Percentiles rank a stretch among this genome's conserved stretches.
Conservation (phyloP, 2,113 vertebrate species). For the Solea senegalensis region DNA sequence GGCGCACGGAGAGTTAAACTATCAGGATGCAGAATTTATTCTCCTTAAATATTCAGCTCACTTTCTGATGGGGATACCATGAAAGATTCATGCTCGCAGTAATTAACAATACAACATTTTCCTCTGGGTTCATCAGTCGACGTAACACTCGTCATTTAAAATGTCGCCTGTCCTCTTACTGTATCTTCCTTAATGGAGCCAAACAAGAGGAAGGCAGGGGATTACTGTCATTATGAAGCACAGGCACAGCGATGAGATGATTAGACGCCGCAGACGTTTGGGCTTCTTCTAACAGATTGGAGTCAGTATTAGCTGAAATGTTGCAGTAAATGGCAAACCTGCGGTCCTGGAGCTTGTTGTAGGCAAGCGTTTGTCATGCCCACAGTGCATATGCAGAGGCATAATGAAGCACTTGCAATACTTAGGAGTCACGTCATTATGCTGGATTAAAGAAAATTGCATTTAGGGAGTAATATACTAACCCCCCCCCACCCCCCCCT, state of each 20-base stretch:
- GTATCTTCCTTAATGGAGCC: conserved; percentile 18
- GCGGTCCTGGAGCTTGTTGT: not conserved
- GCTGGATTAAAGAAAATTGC: conserved; percentile 3
- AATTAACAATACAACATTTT: conserved; percentile 59
- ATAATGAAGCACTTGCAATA: not conserved
- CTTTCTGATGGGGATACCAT: conserved; percentile 19
- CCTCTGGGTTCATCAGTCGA: conserved; percentile 55
- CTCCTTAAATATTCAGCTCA: not conserved
- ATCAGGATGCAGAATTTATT: conserved; percentile 1
- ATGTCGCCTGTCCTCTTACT: conserved; percentile 37
- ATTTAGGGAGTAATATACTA: not conserved
- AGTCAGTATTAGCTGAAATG: not conserved
- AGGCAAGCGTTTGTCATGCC: conserved; percentile 5
- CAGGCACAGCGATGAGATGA: conserved; percentile 41
- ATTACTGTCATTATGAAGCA: conserved; percentile 23
- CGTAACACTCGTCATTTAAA: conserved; percentile 47
- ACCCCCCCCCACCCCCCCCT: not conserved
- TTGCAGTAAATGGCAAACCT: not conserved
- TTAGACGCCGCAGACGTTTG: conserved; percentile 32
- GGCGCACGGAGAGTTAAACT: conserved; percentile 5
- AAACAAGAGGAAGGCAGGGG: conserved; percentile 22
- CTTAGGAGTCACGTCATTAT: conserved; percentile 23
- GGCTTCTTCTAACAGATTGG: not conserved
- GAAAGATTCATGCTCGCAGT: conserved; percentile 36
- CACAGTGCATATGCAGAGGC: not conserved